Conservation (phyloP, 2,888 invertebrate genomes). For the Torymus auratus region DNA sequence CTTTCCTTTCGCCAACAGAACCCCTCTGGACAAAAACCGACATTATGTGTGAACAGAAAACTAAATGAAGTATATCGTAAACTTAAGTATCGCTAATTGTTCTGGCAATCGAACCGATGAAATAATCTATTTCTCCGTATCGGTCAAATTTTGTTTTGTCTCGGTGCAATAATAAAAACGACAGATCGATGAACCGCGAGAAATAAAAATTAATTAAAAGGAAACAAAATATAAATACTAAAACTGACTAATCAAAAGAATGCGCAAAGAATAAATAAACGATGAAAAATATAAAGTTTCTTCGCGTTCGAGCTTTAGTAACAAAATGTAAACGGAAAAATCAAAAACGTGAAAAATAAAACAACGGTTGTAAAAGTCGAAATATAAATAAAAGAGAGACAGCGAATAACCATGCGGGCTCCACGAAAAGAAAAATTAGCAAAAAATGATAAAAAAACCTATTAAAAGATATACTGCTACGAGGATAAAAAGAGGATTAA, state of each 20-base stretch:
- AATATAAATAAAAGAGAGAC: conserved; percentile 26
- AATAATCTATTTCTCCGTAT: conserved; percentile 32
- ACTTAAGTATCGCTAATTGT: conserved; percentile 31
- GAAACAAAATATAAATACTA: neutral
- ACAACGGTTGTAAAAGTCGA: conserved; percentile 19
- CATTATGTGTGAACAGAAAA: conserved; percentile 45
- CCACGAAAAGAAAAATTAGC: conserved; percentile 38
- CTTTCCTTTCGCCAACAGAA: conserved; percentile 43
- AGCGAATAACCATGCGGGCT: conserved; percentile 39
- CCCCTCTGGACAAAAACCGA: conserved; percentile 34
- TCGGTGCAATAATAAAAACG: conserved; percentile 33
- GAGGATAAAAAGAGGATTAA: conserved; percentile 50
- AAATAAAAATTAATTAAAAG: conserved; percentile 2
- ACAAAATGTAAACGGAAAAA: neutral
- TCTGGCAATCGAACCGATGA: conserved; percentile 30
- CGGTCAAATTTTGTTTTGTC: conserved; percentile 16
- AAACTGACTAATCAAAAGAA: conserved; percentile 24
- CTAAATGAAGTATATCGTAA: conserved; percentile 36
- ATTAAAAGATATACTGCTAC: conserved; percentile 55
- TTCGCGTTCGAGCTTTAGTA: conserved; percentile 1
- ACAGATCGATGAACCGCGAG: conserved; percentile 6
- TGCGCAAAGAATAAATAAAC: neutral
- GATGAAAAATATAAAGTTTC: conserved; percentile 12
- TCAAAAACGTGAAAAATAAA: conserved; percentile 5
- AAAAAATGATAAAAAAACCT: conserved; percentile 41